phyloP scores from a whole-genome alignment of 2,113 vertebrate species.

The Syngnathus typhle region DNA sequence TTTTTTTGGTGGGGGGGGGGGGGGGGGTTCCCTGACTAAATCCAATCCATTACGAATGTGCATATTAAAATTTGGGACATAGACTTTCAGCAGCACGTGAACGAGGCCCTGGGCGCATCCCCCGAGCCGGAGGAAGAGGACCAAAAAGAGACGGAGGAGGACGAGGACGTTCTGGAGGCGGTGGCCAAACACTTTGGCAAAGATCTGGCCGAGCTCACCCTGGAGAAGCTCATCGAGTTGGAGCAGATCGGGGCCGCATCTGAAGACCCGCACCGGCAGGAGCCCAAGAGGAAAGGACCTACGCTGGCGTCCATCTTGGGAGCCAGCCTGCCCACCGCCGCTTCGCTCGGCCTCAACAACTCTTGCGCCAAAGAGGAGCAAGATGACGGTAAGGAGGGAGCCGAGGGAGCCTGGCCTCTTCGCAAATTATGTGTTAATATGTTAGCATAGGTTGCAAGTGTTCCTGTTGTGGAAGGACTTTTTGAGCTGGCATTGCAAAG shows the following conservation, averaged over 20 bases:
- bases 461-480: too few relatives aligned
- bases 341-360: constrained; percentile 83
- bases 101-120: constrained; percentile 21
- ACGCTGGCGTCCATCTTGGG: constrained; percentile 82
- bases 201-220: constrained; percentile 69
- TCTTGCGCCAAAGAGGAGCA: constrained; percentile 73
- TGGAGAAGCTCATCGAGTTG: constrained; percentile 39
- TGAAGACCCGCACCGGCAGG: constrained; percentile 28
- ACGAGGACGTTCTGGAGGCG: constrained; percentile 75
- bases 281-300: constrained; percentile 48
- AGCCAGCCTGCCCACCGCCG: constrained; percentile 76
- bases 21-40: too few relatives aligned
- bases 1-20: too few relatives aligned
- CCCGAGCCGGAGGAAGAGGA: constrained; percentile 68
- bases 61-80: not conserved
- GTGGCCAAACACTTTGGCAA: constrained; percentile 84
- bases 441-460: too few relatives aligned
- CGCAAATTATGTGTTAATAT: too few relatives aligned
- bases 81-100: constrained; percentile 63
- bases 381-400: constrained; percentile 74
- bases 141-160: constrained; percentile 69
- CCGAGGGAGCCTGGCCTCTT: too few relatives aligned
- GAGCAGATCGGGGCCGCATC: constrained; percentile 18
- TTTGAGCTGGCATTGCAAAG: not conserved
- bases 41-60: not conserved